Conservation (phyloP, 2,113 vertebrate genomes). For the Vicugna pacos region DNA sequence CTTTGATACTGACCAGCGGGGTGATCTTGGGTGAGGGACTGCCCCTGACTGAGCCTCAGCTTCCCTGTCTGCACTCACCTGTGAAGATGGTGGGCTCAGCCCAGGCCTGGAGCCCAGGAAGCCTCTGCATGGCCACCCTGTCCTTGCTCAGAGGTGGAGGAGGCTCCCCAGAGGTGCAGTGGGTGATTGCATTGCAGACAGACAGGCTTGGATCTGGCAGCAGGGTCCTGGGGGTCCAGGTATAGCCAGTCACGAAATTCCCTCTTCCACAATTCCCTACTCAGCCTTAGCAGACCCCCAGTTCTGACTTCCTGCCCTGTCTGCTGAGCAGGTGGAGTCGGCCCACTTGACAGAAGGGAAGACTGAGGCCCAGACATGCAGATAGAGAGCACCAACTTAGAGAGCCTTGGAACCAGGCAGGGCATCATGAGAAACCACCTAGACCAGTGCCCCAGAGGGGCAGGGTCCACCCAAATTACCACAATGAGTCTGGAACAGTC, state of each 20-base stretch:
- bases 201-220: not conserved
- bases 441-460: not conserved
- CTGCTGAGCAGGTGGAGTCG: not conserved
- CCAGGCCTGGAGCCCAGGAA: not conserved
- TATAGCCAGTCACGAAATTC: too few relatives aligned
- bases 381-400: not conserved
- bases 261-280: not conserved
- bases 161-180: not conserved
- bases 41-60: not conserved
- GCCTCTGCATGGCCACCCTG: too few relatives aligned
- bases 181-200: not conserved
- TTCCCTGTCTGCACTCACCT: not conserved
- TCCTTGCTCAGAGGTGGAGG: not conserved
- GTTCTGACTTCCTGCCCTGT: not conserved
- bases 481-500: not conserved
- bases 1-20: not conserved
- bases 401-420: not conserved
- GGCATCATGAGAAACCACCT: not conserved
- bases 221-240: not conserved
- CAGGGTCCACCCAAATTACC: fast-evolving
- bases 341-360: not conserved
- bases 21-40: not conserved
- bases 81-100: not conserved
- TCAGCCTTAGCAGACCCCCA: not conserved
- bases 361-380: not conserved